Percentiles rank a stretch among this genome's conserved stretches.
phyloP scores from a whole-genome alignment of 1,140 invertebrate species.

The Drosophila ficusphila region DNA sequence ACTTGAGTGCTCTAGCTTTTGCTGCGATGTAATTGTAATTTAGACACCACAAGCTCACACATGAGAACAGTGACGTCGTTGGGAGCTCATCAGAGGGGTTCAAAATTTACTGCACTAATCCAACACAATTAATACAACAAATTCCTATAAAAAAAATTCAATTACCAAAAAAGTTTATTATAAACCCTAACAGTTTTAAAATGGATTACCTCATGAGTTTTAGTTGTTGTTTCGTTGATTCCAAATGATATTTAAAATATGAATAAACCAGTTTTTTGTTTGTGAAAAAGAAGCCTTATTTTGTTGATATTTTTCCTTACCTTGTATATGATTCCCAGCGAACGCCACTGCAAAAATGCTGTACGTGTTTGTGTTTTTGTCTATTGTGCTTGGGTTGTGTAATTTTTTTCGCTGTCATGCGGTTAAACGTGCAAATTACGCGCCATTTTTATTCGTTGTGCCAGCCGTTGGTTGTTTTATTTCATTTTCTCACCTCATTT shows the following conservation, averaged over 20 bases:
- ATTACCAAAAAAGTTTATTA: too few species aligned
- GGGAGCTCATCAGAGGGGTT: neutral
- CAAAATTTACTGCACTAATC: too few species aligned
- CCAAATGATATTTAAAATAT: too few species aligned
- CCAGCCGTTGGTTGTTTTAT: slow-evolving; percentile 69
- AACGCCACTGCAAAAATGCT: slow-evolving; percentile 6
- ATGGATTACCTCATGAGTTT: too few species aligned
- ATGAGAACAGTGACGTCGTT: neutral
- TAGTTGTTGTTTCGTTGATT: too few species aligned
- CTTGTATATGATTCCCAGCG: too few species aligned
- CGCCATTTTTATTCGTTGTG: slow-evolving; percentile 67
- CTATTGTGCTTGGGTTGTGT: slow-evolving; percentile 34
- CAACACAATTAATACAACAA: too few species aligned
- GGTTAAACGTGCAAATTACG: slow-evolving; percentile 78
- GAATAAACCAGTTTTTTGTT: too few species aligned
- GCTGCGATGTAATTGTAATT: slow-evolving; percentile 72
- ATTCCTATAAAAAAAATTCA: too few species aligned
- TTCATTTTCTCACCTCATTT: slow-evolving; percentile 74
- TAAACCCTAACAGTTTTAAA: too few species aligned
- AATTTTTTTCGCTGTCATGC: slow-evolving; percentile 71
- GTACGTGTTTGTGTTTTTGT: slow-evolving; percentile 16
- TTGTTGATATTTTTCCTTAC: too few species aligned
- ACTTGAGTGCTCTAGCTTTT: slow-evolving; percentile 42
- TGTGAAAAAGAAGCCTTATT: too few species aligned
- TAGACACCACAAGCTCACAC: slow-evolving; percentile 50